Conservation (phyloP, 2,797 vertebrate species). For the Helostoma temminkii region DNA sequence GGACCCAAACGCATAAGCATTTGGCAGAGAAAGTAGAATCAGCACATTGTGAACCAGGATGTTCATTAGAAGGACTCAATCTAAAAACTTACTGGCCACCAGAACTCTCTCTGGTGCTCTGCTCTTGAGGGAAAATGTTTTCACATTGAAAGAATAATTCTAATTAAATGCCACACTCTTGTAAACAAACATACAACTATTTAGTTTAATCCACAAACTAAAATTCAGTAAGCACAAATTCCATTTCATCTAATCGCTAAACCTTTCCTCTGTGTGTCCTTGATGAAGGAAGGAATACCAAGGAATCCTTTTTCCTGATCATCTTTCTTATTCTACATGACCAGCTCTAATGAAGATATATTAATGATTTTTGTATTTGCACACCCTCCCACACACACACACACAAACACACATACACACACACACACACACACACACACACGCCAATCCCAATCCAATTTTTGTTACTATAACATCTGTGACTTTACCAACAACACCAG, state of each 20-base stretch:
- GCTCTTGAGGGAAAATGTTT: background rate
- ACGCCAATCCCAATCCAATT: constrained; percentile 6
- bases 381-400: background rate
- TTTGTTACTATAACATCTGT: constrained; percentile 47
- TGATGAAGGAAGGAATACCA: no score
- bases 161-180: background rate
- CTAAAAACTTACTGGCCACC: background rate
- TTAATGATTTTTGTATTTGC: constrained; percentile 5
- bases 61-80: background rate
- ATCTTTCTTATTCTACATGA: constrained; percentile 2
- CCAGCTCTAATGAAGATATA: background rate
- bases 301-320: no score
- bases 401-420: background rate
- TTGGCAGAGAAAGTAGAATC: background rate
- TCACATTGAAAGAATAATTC: background rate
- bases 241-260: no score
- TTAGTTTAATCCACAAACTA: no score
- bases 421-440: constrained; percentile 4
- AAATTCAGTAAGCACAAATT: no score
- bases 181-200: background rate
- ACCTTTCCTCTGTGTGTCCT: no score
- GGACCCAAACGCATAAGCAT: background rate
- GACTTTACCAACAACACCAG: constrained; percentile 26
- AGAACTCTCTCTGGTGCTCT: background rate
- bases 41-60: background rate